These are phyloP conservation scores for Brachymystax lenok DNA, from an alignment of 2,797 vertebrate species.

Conservation along the genomic window DNA sequence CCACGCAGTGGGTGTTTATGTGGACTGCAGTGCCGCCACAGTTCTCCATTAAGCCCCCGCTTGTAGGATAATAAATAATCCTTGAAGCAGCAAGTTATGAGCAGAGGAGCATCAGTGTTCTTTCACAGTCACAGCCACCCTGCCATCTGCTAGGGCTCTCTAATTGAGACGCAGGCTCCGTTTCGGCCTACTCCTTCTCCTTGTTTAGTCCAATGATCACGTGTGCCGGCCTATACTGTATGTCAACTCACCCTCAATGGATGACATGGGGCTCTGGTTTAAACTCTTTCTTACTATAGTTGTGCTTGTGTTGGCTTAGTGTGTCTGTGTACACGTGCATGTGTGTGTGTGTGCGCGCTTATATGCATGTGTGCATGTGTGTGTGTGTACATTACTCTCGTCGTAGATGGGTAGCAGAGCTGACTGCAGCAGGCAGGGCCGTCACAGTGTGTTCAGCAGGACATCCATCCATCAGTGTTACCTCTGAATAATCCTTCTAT, in stretches of 20 bases:
- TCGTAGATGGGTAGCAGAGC: slow-evolving; percentile 4
- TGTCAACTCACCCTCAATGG: neutral
- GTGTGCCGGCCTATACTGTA: neutral
- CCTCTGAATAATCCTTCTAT: neutral
- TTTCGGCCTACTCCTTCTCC: slow-evolving; percentile 8
- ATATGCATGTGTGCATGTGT: neutral
- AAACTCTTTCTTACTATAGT: neutral
- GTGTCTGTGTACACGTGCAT: neutral
- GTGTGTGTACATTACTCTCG: neutral
- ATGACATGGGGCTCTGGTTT: neutral
- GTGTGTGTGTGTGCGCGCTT: neutral
- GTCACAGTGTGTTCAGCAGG: slow-evolving; percentile 6
- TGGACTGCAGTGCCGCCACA: neutral
- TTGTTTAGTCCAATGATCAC: neutral
- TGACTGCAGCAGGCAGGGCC: slow-evolving; percentile 25
- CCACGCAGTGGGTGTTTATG: neutral
- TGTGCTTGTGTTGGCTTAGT: neutral
- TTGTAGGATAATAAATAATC: neutral
- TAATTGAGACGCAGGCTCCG: slow-evolving; percentile 30
- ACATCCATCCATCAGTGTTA: slow-evolving; percentile 37
- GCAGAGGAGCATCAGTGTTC: slow-evolving; percentile 45
- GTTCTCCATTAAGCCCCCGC: neutral
- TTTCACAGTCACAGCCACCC: slow-evolving; percentile 49
- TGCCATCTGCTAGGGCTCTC: slow-evolving; percentile 33
- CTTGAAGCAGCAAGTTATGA: slow-evolving; percentile 36